Base-by-base conservation (phyloP, 2,113 vertebrate species). In the Motacilla alba region DNA sequence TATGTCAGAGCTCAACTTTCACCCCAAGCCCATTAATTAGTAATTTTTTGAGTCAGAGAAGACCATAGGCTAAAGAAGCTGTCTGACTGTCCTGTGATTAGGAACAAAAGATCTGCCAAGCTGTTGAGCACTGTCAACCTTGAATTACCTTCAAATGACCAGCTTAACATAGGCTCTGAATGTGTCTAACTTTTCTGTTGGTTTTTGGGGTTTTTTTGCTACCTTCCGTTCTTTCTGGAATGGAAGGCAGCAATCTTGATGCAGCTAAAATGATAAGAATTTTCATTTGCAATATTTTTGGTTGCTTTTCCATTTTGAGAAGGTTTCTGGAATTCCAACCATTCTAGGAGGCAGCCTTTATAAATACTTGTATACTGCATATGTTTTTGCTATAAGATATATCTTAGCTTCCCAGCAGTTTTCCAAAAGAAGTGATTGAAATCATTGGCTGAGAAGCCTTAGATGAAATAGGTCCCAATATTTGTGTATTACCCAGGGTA, bases 401-500 rank as follows among this genome's bases (percentile, higher is more conserved):
- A 22, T 43, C 15, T 75, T 69, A 62, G 6, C 17, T 89, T 50
- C 26, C 28, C 23, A 39, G 44, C 8, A 69, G 16, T 76, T 79
- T 90, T 91, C 24, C 16, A 31, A 60, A 82, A 66, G 13, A 85
- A 91, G 23, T 66, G 7, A 46, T 35, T 76, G 37, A 89, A 95
- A 75, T 41, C 41, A 58, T 20, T 82, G 83, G 30, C 84, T 24
- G 83, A 56, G 49, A 72, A 84, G 20, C 6, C 31, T 85, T 68
- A 75, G 31, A 76, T 69, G 41, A 79, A 91, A 73, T 53, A 53
- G 5, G 8, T 81, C 52, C 76, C 82, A 88, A 60, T 72, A 91
- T 72, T 89, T 84, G 47, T 79, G 70, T 84, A 95, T 89, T 89
- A 95, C 84, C 64, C 37, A 60, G 62, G 15, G 28, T 81, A 78